Evolutionary conservation across 2,888 invertebrate genomes (phyloP).

Genomic region (Camponotus fellah): DNA sequence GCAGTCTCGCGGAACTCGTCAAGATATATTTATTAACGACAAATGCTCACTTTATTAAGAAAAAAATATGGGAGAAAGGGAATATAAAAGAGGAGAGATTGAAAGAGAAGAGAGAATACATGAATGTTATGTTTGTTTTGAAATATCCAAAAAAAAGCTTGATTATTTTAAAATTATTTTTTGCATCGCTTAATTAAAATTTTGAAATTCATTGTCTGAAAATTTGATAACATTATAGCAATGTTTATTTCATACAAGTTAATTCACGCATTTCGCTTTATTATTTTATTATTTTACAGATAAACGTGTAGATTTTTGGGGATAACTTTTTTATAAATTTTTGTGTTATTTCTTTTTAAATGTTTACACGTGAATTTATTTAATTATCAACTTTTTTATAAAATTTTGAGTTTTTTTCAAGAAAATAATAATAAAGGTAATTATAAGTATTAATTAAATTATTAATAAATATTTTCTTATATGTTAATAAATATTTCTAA

Average conservation of each 20-base stretch:
- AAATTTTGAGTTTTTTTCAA: neutral
- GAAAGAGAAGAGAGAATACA: neutral
- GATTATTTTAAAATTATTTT: neutral
- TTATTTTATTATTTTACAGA: neutral
- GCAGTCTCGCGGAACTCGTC: conserved; percentile 13
- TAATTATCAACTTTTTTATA: neutral
- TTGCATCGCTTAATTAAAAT: neutral
- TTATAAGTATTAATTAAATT: neutral
- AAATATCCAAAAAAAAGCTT: neutral
- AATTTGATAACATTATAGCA: neutral
- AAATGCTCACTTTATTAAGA: neutral
- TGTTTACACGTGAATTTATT: neutral
- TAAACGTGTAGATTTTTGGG: neutral
- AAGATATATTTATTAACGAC: conserved; percentile 1
- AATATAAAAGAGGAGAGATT: neutral
- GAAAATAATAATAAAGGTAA: neutral
- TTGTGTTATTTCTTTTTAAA: neutral
- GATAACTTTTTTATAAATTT: neutral
- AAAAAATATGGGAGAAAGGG: neutral
- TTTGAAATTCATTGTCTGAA: neutral
- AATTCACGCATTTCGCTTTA: neutral
- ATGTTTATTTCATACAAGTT: neutral
- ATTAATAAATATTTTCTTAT: neutral
- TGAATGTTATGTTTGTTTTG: neutral
- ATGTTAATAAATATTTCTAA: neutral